Conservation (phyloP, 2,888 invertebrate species). For the Pardosa pseudoannulata region DNA sequence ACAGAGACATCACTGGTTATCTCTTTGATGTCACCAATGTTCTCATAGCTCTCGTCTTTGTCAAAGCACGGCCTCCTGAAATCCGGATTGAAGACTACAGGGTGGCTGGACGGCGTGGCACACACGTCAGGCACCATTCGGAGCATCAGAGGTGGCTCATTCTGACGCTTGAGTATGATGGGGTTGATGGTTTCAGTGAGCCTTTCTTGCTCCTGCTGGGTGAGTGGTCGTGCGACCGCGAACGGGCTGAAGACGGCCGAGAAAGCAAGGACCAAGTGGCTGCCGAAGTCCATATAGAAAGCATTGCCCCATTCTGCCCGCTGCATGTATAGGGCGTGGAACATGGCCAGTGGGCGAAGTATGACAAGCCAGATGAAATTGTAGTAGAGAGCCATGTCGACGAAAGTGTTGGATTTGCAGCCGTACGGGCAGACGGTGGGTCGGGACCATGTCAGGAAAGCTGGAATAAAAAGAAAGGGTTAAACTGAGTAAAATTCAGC, state of each 20-base stretch:
- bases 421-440: conserved; percentile 61
- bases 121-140: conserved; percentile 36
- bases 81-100: neutral
- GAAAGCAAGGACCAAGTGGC: conserved; percentile 73
- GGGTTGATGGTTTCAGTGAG: conserved; percentile 60
- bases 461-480: conserved; percentile 37
- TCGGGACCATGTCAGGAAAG: conserved; percentile 58
- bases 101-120: neutral
- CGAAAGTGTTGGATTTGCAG: conserved; percentile 65
- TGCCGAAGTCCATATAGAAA: conserved; percentile 73
- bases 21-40: conserved; percentile 39
- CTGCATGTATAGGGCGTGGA: conserved; percentile 69
- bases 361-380: conserved; percentile 74
- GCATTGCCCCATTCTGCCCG: conserved; percentile 61
- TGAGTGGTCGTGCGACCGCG: conserved; percentile 75
- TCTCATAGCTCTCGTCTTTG: conserved; percentile 53
- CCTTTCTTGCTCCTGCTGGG: conserved; percentile 20
- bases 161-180: conserved; percentile 37
- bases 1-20: conserved; percentile 29
- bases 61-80: neutral
- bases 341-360: conserved; percentile 72
- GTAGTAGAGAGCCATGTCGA: conserved; percentile 72
- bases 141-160: neutral
- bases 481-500: too few species aligned
- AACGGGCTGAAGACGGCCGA: conserved; percentile 77